These are phyloP conservation scores for Onthophagus taurus DNA, from an alignment of 1,140 invertebrate species.

Conservation along the genomic window DNA sequence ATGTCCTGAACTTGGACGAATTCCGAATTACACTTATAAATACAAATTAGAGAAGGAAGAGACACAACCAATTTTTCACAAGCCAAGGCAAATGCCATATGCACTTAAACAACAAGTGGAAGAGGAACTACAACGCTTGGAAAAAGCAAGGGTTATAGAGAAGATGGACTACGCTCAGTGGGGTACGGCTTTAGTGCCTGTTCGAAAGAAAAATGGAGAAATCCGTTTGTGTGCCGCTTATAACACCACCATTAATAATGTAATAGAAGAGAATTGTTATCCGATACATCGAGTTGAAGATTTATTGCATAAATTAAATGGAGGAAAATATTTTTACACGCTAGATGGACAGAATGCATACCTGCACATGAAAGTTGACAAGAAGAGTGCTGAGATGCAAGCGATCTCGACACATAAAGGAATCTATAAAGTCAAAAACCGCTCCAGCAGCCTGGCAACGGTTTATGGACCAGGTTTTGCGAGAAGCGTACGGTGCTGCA, in stretches of 20 bases:
- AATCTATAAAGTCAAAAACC: conserved; percentile 17
- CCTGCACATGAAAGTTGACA: conserved; percentile 26
- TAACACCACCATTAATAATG: conserved; percentile 6
- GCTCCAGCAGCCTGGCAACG: conserved; percentile 21
- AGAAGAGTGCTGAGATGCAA: conserved; percentile 25
- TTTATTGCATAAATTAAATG: conserved; percentile 16
- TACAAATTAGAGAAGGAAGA: conserved; percentile 6
- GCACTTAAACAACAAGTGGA: conserved; percentile 23
- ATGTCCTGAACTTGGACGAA: conserved; percentile 7
- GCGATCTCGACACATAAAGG: conserved; percentile 31
- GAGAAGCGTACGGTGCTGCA: background rate
- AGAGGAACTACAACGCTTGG: conserved; percentile 18
- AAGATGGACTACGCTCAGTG: conserved; percentile 11
- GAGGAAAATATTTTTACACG: conserved; percentile 22
- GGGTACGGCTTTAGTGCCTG: conserved; percentile 6
- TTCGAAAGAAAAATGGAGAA: conserved; percentile 9
- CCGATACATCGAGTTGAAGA: conserved; percentile 10
- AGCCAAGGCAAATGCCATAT: conserved; percentile 22
- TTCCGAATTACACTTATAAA: conserved; percentile 7
- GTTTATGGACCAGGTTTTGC: conserved; percentile 22
- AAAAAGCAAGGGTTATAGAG: conserved; percentile 5
- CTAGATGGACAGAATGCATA: conserved; percentile 29
- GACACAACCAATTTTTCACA: conserved; percentile 23
- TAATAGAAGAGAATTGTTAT: conserved; percentile 10
- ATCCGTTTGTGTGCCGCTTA: conserved; percentile 11